These are phyloP conservation scores for Phyllopteryx taeniolatus DNA, from an alignment of 2,113 vertebrate genomes.

Conservation along the genomic window DNA sequence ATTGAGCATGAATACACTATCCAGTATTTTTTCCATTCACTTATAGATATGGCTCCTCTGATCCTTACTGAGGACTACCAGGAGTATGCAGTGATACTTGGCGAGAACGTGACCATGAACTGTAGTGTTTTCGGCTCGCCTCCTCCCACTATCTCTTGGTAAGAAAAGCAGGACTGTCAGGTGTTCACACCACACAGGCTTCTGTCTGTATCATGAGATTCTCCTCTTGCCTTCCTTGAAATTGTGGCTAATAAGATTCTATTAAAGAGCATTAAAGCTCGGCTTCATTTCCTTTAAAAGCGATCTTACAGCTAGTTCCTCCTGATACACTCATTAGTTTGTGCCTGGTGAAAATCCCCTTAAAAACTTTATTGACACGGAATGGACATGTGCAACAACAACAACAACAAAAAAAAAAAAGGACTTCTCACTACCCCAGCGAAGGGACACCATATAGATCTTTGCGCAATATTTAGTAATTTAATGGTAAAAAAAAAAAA, in stretches of 20 bases:
- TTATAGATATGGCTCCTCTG: slow-evolving; percentile 81
- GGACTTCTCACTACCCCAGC: neutral
- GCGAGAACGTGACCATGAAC: slow-evolving; percentile 73
- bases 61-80: slow-evolving; percentile 80
- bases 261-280: slow-evolving; percentile 9
- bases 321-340: slow-evolving; percentile 11
- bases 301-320: slow-evolving; percentile 5
- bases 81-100: slow-evolving; percentile 76
- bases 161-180: slow-evolving; percentile 8
- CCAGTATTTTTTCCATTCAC: neutral
- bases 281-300: slow-evolving; percentile 16
- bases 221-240: slow-evolving; percentile 35
- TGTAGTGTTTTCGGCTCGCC: slow-evolving; percentile 88
- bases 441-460: neutral
- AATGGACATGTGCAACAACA: neutral
- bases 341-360: neutral
- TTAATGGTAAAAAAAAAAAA: neutral
- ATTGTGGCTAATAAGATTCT: slow-evolving; percentile 30
- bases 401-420: neutral
- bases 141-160: slow-evolving; percentile 81
- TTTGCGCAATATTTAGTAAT: neutral
- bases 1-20: neutral
- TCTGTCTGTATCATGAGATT: slow-evolving; percentile 39
- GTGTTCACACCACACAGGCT: slow-evolving; percentile 33
- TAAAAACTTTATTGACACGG: neutral